Evolutionary conservation across 1,140 invertebrate genomes (phyloP).

Genomic region (Drosophila funebris): DNA sequence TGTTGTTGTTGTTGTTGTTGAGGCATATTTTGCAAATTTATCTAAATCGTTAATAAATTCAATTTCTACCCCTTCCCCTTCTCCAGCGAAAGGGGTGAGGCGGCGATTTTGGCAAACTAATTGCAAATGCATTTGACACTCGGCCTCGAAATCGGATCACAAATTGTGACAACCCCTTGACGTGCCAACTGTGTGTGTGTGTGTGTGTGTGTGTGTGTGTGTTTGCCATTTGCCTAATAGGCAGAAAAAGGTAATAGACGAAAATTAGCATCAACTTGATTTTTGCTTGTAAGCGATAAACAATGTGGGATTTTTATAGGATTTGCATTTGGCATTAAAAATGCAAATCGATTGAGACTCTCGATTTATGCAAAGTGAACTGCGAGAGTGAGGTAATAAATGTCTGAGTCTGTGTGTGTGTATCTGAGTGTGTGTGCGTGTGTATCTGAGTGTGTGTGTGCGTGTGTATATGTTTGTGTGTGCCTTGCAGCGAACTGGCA

Average conservation of each 20-base stretch:
- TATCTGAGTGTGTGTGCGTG: background rate
- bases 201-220: conserved; percentile 1
- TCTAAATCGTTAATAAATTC: conserved; percentile 78
- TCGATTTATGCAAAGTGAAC: background rate
- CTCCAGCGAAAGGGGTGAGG: conserved; percentile 9
- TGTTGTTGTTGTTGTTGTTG: conserved; percentile 41
- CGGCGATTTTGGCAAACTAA: conserved; percentile 64
- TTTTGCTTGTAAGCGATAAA: conserved; percentile 68
- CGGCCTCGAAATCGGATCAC: conserved; percentile 43
- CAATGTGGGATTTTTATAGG: conserved; percentile 52
- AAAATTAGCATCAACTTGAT: conserved; percentile 68
- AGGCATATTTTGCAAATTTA: conserved; percentile 61
- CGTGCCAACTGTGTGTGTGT: conserved; percentile 17
- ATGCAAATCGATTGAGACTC: conserved; percentile 24
- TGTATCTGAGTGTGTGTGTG: background rate
- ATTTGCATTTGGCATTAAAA: conserved; percentile 42
- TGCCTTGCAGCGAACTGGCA: conserved; percentile 4
- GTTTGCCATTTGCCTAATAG: conserved; percentile 66
- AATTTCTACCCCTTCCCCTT: conserved; percentile 33
- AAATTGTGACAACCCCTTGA: conserved; percentile 59
- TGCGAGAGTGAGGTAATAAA: no score
- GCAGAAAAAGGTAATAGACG: conserved; percentile 34
- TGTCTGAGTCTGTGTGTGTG: conserved; percentile 1
- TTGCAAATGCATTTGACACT: conserved; percentile 75
- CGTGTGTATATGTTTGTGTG: background rate